Conservation (phyloP, 2,113 vertebrate genomes). For the Microcebus tavaratra region DNA sequence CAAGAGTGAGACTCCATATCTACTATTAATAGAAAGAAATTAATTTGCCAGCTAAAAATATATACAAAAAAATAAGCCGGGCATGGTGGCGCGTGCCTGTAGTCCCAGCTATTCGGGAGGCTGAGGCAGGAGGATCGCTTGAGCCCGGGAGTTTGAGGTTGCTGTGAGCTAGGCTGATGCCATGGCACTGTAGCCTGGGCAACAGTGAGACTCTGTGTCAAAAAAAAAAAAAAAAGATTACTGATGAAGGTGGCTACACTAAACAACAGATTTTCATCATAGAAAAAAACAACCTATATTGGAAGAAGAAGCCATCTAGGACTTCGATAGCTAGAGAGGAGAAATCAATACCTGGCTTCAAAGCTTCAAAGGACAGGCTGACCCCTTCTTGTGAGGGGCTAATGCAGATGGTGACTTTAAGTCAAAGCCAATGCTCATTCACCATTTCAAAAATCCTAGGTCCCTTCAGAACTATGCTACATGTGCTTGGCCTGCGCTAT, state of each 20-base stretch:
- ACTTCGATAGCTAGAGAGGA: background rate
- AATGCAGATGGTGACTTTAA: background rate
- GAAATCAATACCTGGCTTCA: background rate
- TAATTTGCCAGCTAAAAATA: too few species aligned
- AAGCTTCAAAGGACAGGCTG: background rate
- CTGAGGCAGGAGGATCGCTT: too few species aligned
- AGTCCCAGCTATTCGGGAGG: too few species aligned
- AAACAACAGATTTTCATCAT: background rate
- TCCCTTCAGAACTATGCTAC: background rate
- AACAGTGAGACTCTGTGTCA: too few species aligned
- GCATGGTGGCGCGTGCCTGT: too few species aligned
- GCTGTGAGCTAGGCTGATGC: too few species aligned
- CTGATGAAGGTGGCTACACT: background rate
- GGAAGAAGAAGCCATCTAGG: background rate
- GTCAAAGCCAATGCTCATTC: background rate
- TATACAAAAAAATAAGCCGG: too few species aligned
- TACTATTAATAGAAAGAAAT: too few species aligned
- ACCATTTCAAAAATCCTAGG: background rate
- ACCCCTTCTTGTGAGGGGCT: background rate
- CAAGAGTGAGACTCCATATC: too few species aligned
- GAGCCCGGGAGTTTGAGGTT: too few species aligned
- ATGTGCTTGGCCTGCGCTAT: background rate
- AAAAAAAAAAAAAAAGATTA: too few species aligned
- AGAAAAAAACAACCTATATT: background rate
- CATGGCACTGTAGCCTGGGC: too few species aligned